Conservation (phyloP, 2,888 invertebrate genomes). For the Dynastes maya region DNA sequence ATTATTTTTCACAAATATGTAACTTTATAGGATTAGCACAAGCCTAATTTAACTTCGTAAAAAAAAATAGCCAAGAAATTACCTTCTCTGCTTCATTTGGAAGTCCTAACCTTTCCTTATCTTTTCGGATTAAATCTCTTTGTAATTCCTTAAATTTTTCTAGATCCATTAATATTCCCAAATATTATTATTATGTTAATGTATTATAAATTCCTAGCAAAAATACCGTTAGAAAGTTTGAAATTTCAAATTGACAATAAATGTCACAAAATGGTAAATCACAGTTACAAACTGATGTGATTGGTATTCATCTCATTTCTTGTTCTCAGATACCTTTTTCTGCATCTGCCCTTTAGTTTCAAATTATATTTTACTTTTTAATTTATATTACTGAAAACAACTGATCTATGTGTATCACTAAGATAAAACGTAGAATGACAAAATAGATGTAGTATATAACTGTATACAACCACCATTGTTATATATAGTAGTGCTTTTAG, state of each 20-base stretch:
- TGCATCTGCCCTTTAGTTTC: too few species aligned
- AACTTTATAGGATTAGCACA: too few species aligned
- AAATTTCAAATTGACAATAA: constrained; percentile 37
- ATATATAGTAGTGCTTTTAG: too few species aligned
- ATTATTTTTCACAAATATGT: too few species aligned
- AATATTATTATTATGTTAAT: neutral
- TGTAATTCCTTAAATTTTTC: constrained; percentile 60
- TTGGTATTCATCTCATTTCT: neutral
- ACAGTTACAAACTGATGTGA: neutral
- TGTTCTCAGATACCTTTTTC: neutral
- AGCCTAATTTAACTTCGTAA: neutral
- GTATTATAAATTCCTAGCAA: neutral
- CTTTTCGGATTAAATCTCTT: constrained; percentile 58
- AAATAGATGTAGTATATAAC: too few species aligned
- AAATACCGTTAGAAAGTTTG: constrained; percentile 15
- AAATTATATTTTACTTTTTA: too few species aligned
- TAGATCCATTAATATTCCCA: constrained; percentile 59
- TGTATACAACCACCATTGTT: too few species aligned
- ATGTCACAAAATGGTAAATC: neutral
- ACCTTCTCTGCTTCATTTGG: neutral
- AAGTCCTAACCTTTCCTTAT: constrained; percentile 60
- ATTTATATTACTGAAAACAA: too few species aligned
- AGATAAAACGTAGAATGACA: too few species aligned
- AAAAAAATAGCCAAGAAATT: neutral
- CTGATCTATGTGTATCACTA: too few species aligned